These are phyloP conservation scores for Falco novaeseelandiae DNA, from an alignment of 2,797 vertebrate species.

Conservation along the genomic window DNA sequence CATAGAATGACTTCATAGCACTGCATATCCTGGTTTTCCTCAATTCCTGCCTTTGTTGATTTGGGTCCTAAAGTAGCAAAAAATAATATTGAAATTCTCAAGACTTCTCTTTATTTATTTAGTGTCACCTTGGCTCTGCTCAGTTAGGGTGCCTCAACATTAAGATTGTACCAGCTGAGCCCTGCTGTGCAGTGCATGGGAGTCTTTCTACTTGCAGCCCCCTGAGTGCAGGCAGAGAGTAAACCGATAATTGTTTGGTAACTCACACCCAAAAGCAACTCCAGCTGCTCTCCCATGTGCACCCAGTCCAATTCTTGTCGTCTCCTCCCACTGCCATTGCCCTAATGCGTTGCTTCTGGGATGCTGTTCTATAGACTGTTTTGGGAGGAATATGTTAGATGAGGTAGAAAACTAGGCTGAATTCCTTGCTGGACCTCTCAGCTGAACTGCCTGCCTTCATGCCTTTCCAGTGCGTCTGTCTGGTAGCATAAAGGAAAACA, in stretches of 20 bases:
- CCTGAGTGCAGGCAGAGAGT: accelerated
- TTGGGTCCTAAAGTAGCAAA: neutral
- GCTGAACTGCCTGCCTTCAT: neutral
- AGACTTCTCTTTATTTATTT: neutral
- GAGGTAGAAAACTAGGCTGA: neutral
- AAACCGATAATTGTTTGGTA: neutral
- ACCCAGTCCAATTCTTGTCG: accelerated
- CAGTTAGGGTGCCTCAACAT: neutral
- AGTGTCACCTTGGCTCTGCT: neutral
- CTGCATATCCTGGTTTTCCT: neutral
- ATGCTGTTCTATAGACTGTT: neutral
- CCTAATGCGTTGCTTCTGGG: neutral
- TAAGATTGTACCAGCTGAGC: neutral
- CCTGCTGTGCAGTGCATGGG: neutral
- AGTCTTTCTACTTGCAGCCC: neutral
- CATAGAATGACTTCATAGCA: neutral
- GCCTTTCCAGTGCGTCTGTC: neutral
- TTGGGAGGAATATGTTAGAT: neutral
- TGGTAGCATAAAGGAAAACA: neutral
- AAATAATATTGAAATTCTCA: neutral
- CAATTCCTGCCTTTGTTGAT: neutral
- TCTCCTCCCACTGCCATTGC: neutral
- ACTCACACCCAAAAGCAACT: neutral
- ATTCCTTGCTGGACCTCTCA: neutral
- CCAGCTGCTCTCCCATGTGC: neutral